These are phyloP conservation scores for Dynastes maya DNA, from an alignment of 2,888 invertebrate species.

Conservation along the genomic window DNA sequence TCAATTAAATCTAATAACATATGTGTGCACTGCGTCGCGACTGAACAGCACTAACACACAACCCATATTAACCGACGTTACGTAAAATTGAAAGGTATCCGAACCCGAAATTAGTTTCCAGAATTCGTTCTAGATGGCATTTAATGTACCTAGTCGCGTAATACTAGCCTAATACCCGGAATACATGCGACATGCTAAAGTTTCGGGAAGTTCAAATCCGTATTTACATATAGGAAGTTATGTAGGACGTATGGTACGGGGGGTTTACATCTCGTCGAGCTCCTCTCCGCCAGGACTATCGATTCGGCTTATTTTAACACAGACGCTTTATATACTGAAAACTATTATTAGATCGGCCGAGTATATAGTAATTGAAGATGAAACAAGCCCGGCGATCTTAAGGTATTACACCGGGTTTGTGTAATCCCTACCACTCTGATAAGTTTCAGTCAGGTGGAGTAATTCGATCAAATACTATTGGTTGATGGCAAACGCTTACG, in stretches of 20 bases:
- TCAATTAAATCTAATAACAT: neutral
- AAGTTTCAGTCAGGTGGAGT: too few species aligned
- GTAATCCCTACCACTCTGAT: too few species aligned
- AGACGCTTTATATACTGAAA: too few species aligned
- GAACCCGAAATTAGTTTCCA: conserved; percentile 1
- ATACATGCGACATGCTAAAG: conserved; percentile 4
- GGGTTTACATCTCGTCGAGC: neutral
- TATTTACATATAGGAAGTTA: conserved; percentile 13
- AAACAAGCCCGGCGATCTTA: too few species aligned
- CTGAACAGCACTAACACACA: neutral
- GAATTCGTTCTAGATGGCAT: conserved; percentile 1
- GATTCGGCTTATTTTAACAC: neutral
- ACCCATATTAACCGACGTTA: neutral
- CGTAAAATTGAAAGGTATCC: neutral
- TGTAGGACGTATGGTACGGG: neutral
- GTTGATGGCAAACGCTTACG: too few species aligned
- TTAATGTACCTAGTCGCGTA: conserved; percentile 1
- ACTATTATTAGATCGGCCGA: too few species aligned
- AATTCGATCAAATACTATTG: too few species aligned
- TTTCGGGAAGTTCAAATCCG: conserved; percentile 17
- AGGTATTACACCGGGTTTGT: too few species aligned
- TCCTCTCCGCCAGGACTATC: neutral
- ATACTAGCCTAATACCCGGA: conserved; percentile 1
- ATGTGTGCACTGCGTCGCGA: neutral
- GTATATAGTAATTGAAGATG: too few species aligned